phyloP scores from a whole-genome alignment of 2,888 invertebrate genomes.

The Drosophila demipolita region DNA sequence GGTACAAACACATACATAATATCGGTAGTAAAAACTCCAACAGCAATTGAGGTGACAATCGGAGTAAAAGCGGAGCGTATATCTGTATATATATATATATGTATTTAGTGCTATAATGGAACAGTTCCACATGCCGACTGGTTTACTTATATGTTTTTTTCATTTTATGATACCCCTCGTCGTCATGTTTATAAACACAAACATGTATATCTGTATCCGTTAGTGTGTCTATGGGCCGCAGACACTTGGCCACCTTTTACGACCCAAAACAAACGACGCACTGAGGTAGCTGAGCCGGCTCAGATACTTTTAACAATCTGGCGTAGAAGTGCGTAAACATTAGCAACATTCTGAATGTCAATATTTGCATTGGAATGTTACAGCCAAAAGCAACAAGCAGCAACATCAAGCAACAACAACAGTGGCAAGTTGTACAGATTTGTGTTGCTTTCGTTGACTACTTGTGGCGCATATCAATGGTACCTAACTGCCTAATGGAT shows the following conservation, averaged over 20 bases:
- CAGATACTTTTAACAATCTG: constrained; percentile 53
- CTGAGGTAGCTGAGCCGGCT: constrained; percentile 66
- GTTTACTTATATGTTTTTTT: constrained; percentile 39
- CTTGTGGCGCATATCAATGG: constrained; percentile 57
- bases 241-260: constrained; percentile 56
- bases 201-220: constrained; percentile 14
- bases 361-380: constrained; percentile 68
- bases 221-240: constrained; percentile 29
- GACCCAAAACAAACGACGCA: constrained; percentile 67
- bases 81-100: constrained; percentile 7
- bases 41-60: constrained; percentile 77
- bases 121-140: constrained; percentile 40
- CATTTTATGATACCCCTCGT: constrained; percentile 44
- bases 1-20: constrained; percentile 63
- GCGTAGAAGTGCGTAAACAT: constrained; percentile 58
- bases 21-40: constrained; percentile 71
- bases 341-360: constrained; percentile 62
- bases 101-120: constrained; percentile 19
- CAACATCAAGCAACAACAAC: constrained; percentile 14
- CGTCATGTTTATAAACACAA: constrained; percentile 43
- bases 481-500: constrained; percentile 48
- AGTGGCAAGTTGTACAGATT: constrained; percentile 33
- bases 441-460: constrained; percentile 41
- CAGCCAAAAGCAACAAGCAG: constrained; percentile 34
- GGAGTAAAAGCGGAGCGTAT: constrained; percentile 32